Percentiles rank a stretch among this genome's conserved stretches.
These are phyloP conservation scores for Magallana angulata DNA, from an alignment of 1,140 invertebrate genomes.

Conservation along the genomic window DNA sequence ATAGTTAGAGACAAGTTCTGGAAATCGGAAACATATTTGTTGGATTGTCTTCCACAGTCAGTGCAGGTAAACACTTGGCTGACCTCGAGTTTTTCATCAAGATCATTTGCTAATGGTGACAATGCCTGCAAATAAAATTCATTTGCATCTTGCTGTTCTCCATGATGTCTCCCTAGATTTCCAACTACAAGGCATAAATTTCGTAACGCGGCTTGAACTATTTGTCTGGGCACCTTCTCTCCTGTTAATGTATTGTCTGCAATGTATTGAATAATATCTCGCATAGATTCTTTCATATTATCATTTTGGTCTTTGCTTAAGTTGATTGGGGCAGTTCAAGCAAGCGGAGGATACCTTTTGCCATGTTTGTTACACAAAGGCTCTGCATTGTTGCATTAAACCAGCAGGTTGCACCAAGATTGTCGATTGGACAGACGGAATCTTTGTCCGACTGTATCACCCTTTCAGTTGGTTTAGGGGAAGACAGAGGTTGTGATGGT, in stretches of 20 bases:
- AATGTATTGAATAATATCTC: background rate
- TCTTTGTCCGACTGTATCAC: background rate
- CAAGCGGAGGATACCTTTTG: background rate
- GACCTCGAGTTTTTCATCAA: background rate
- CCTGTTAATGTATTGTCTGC: background rate
- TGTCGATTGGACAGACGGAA: background rate
- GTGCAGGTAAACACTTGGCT: background rate
- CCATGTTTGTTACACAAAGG: background rate
- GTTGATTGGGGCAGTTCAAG: background rate
- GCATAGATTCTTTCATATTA: background rate
- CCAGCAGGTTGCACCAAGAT: background rate
- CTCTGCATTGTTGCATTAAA: background rate
- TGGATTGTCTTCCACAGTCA: background rate
- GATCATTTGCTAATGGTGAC: background rate
- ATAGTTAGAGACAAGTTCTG: background rate
- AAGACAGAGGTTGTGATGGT: background rate
- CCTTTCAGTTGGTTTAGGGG: background rate
- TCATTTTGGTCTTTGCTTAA: background rate
- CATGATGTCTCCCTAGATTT: background rate
- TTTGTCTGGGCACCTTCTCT: background rate
- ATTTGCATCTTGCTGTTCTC: slow-evolving; percentile 26
- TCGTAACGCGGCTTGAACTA: background rate
- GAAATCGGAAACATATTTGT: background rate
- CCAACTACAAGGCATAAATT: no score
- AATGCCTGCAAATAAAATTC: background rate